These are phyloP conservation scores for Alloplasta piceator DNA, from an alignment of 2,888 invertebrate genomes.

Conservation along the genomic window DNA sequence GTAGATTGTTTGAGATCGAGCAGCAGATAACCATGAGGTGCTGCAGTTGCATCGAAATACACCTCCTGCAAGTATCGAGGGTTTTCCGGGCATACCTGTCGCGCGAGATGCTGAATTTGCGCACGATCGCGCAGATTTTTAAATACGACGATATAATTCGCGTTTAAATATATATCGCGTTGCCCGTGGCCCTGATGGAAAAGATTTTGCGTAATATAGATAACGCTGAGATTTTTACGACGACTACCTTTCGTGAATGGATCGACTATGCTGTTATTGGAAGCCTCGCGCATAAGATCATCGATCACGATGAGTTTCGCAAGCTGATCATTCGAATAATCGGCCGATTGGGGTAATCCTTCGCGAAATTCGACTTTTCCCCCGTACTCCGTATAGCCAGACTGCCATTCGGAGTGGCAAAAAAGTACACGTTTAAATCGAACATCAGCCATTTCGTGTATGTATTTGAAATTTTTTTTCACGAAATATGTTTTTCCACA, in stretches of 20 bases:
- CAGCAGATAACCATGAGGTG: slow-evolving; percentile 50
- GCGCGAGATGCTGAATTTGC: slow-evolving; percentile 51
- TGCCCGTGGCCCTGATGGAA: slow-evolving; percentile 44
- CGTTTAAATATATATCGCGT: slow-evolving; percentile 57
- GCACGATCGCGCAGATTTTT: slow-evolving; percentile 60
- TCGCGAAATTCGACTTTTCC: background rate
- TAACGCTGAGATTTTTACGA: slow-evolving; percentile 55
- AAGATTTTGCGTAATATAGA: slow-evolving; percentile 36
- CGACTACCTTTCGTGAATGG: too few species aligned
- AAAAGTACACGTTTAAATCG: slow-evolving; percentile 9
- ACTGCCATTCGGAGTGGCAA: background rate
- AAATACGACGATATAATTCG: slow-evolving; percentile 59
- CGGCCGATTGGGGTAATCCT: slow-evolving; percentile 3
- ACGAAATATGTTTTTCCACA: background rate
- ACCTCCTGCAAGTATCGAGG: slow-evolving; percentile 60
- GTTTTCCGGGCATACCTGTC: slow-evolving; percentile 60
- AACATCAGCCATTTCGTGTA: background rate
- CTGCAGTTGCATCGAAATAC: slow-evolving; percentile 55
- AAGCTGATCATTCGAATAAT: slow-evolving; percentile 12
- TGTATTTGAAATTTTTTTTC: background rate
- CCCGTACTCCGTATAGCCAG: background rate
- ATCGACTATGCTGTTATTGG: too few species aligned
- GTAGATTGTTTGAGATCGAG: slow-evolving; percentile 34
- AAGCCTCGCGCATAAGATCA: too few species aligned
- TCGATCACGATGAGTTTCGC: too few species aligned